Evolutionary conservation across 23 tunicate genomes (phyloP), one percentile per base, ranked within the genome.

Genomic region (Trididemnum nubilum): DNA sequence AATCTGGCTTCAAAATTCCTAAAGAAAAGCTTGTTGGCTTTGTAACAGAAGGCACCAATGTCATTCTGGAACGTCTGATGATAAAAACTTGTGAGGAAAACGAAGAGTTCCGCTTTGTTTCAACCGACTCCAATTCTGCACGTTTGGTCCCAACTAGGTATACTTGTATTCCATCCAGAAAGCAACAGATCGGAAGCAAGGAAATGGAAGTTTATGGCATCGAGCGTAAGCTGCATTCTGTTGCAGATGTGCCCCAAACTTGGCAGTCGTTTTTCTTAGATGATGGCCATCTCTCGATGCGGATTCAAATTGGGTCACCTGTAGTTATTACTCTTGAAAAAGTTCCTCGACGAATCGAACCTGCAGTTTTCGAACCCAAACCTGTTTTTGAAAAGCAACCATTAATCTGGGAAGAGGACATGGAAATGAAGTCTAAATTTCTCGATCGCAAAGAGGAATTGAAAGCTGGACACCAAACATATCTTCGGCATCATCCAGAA

Each of bases 271-370:
- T 63, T 40, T 93, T 87, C 51, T 76, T 93, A 84, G 87, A 81
- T 15, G 98, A 93, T 58, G 98, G 93, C 21, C 98, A 93, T 79
- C 59, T 93, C 33, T 83, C 98, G 2, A 87, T 88, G 89, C 40
- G 90, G 57, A 65, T 93, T 19, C 98, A 93, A 54, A 80, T 88
- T 0, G 98, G 98, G 1, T 83, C 93, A 2, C 89, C 98, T 18
- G 80, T 74, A 27, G 59, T 88, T 28, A 81, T 52, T 0, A 38
- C 61, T 9, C 77, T 93, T 0, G 83, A 87, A 51, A 84, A 73
- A 52, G 87, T 88, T 2, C 98, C 98, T 22, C 89, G 87, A 34
- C 35, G 37, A 76, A 88, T 93, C 29, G 93, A 93, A 40, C 83
- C 79, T 9, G 89, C 65, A 2, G 85, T 74, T 21, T 27, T 40